phyloP scores from a whole-genome alignment of 1,140 invertebrate genomes.

The Drosophila serrata region DNA sequence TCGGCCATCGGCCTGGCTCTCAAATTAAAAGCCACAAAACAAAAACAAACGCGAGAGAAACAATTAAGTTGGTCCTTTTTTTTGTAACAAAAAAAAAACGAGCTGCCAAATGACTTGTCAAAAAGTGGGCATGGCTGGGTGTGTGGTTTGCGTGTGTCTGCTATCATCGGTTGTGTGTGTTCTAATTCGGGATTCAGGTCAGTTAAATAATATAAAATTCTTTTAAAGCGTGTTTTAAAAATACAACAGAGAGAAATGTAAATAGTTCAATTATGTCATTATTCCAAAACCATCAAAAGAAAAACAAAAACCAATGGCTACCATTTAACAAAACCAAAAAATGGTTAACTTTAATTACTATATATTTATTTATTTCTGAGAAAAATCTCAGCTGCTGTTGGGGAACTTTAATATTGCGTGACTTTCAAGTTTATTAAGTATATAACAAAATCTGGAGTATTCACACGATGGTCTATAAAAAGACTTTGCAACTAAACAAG shows the following conservation, averaged over 20 bases:
- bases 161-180: slow-evolving; percentile 19
- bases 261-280: slow-evolving; percentile 20
- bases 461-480: background rate
- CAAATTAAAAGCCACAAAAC: slow-evolving; percentile 55
- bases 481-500: background rate
- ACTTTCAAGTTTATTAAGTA: slow-evolving; percentile 24
- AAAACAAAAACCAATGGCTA: background rate
- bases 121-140: slow-evolving; percentile 53
- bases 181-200: slow-evolving; percentile 37
- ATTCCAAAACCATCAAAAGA: background rate
- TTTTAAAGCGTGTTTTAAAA: background rate
- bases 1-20: slow-evolving; percentile 60
- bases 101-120: slow-evolving; percentile 77
- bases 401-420: slow-evolving; percentile 19
- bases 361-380: slow-evolving; percentile 23
- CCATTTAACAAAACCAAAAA: slow-evolving; percentile 16
- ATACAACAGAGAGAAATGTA: slow-evolving; percentile 7
- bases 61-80: slow-evolving; percentile 63
- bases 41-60: slow-evolving; percentile 13
- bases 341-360: background rate
- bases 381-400: slow-evolving; percentile 47
- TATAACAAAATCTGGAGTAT: background rate
- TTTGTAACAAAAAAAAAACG: too few relatives aligned
- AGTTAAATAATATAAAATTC: slow-evolving; percentile 33
- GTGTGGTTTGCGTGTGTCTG: slow-evolving; percentile 50